Conservation (phyloP, 2,113 vertebrate genomes). For the Callipepla squamata region DNA sequence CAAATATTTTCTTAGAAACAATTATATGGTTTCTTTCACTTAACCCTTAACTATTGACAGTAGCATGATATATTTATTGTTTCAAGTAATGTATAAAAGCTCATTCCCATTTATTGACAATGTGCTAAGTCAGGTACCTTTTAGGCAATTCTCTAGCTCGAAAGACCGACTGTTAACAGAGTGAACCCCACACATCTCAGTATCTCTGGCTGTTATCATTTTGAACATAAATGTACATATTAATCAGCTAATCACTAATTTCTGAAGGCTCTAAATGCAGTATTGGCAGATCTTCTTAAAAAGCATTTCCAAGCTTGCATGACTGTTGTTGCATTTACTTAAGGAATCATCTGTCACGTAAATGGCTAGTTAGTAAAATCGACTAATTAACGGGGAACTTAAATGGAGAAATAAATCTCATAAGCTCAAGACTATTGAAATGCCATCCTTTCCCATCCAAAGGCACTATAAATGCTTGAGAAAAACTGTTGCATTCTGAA, state of each 20-base stretch:
- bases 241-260: slow-evolving; percentile 48
- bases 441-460: neutral
- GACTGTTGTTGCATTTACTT: slow-evolving; percentile 3
- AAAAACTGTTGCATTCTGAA: neutral
- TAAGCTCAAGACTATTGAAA: neutral
- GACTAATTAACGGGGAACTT: slow-evolving; percentile 58
- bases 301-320: slow-evolving; percentile 5
- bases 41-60: neutral
- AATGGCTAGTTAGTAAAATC: slow-evolving; percentile 52
- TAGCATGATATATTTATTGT: neutral
- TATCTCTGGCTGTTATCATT: neutral
- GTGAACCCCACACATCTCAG: neutral
- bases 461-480: neutral
- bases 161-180: neutral
- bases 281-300: slow-evolving; percentile 30
- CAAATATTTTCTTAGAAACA: neutral
- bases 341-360: slow-evolving; percentile 23
- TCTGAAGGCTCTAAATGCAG: slow-evolving; percentile 4
- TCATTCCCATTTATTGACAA: neutral
- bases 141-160: neutral
- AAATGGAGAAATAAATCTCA: slow-evolving; percentile 56
- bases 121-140: neutral
- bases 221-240: slow-evolving; percentile 21
- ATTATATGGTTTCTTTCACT: neutral
- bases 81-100: neutral